A percentile compares a stretch with the other conserved stretches of the same genome.
phyloP scores from a whole-genome alignment of 2,113 vertebrate species.

The Chunga burmeisteri region DNA sequence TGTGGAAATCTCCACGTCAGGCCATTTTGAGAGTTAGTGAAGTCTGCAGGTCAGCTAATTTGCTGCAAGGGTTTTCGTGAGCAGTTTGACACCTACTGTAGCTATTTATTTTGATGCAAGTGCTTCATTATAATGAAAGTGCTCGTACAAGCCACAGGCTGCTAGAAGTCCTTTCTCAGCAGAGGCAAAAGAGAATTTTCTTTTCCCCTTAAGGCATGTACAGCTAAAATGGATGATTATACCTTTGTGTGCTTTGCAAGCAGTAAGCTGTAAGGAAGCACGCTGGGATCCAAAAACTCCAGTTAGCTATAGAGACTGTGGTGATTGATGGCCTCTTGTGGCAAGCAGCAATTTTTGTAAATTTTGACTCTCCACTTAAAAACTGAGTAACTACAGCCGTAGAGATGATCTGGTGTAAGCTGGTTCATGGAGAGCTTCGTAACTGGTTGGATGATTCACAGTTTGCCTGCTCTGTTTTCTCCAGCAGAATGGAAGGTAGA shows the following conservation, averaged over 20 bases:
- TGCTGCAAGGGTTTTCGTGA: not conserved
- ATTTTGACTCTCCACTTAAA: not conserved
- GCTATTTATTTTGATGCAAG: not conserved
- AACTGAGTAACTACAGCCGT: not conserved
- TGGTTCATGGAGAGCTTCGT: not conserved
- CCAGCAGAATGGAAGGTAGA: not conserved
- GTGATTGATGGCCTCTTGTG: not conserved
- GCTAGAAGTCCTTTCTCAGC: not conserved
- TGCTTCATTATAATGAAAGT: not conserved
- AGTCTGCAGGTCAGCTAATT: not conserved
- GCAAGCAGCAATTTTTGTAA: not conserved
- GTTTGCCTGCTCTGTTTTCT: not conserved
- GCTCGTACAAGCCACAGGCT: not conserved
- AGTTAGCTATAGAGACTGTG: rapidly evolving
- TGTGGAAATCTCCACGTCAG: not conserved
- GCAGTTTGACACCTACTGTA: not conserved
- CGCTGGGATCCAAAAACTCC: not conserved
- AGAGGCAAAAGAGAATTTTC: not conserved
- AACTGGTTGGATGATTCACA: not conserved
- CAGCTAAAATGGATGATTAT: not conserved
- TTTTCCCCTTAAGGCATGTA: not conserved
- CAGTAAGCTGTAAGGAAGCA: not conserved
- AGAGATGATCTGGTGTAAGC: not conserved
- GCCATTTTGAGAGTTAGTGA: not conserved
- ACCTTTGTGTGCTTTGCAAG: not conserved